Conservation (phyloP, 2,797 vertebrate species). For the Liasis olivaceus region DNA sequence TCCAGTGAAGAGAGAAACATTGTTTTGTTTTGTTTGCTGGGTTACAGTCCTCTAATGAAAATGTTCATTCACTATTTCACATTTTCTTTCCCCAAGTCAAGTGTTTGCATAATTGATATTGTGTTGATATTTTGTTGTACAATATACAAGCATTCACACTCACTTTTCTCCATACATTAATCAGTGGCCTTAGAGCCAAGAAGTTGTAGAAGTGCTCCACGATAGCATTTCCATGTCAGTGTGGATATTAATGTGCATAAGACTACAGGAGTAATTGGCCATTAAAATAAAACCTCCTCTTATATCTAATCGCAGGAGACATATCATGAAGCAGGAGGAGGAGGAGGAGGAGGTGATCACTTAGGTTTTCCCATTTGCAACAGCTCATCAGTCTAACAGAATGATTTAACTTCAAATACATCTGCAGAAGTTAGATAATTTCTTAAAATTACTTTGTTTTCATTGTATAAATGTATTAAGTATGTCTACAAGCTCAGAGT, state of each 20-base stretch:
- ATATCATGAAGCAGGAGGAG: background rate
- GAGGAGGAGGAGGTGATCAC: background rate
- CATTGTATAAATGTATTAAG: background rate
- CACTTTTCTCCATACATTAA: background rate
- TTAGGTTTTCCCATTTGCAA: background rate
- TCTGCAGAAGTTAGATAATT: background rate
- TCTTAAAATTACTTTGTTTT: background rate
- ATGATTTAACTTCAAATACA: background rate
- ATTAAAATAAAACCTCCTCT: conserved; percentile 2
- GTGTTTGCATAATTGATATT: background rate
- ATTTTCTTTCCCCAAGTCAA: background rate
- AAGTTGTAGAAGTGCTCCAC: background rate
- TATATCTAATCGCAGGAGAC: background rate
- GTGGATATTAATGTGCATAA: background rate
- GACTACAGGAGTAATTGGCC: background rate
- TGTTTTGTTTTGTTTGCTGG: background rate
- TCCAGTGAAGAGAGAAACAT: background rate
- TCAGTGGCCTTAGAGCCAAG: background rate
- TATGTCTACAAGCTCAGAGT: background rate
- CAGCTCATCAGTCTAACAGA: background rate
- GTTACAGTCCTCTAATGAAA: background rate
- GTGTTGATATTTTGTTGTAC: background rate
- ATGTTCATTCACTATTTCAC: background rate
- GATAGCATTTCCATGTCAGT: background rate
- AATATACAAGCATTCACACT: background rate